These are phyloP conservation scores for Valencia hispanica DNA, from an alignment of 2,797 vertebrate species.

Conservation along the genomic window DNA sequence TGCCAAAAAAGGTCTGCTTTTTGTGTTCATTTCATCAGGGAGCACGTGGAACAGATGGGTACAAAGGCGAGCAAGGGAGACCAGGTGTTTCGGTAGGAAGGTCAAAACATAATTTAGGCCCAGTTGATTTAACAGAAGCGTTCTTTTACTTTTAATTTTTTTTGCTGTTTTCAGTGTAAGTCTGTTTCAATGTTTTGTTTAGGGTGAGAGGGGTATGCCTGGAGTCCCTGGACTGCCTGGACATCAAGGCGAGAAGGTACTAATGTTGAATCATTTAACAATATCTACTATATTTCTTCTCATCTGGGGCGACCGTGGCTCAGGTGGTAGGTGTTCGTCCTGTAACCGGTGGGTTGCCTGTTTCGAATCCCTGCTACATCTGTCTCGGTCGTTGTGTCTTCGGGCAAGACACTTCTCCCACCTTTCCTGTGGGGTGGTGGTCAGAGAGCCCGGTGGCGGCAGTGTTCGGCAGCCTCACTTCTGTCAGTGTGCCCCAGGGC, in stretches of 20 bases:
- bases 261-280: slow-evolving; percentile 23
- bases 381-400: too few relatives aligned
- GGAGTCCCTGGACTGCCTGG: slow-evolving; percentile 89
- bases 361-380: too few relatives aligned
- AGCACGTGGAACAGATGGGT: slow-evolving; percentile 84
- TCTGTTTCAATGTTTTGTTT: slow-evolving; percentile 30
- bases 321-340: too few relatives aligned
- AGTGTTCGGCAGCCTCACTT: too few relatives aligned
- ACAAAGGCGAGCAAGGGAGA: slow-evolving; percentile 90
- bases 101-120: slow-evolving; percentile 41
- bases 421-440: too few relatives aligned
- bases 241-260: slow-evolving; percentile 90
- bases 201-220: slow-evolving; percentile 91
- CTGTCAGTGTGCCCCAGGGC: too few relatives aligned
- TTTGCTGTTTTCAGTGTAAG: slow-evolving; percentile 17
- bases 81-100: slow-evolving; percentile 87
- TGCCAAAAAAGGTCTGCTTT: background rate
- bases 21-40: slow-evolving; percentile 81
- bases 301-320: too few relatives aligned
- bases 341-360: too few relatives aligned
- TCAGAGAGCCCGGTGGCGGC: too few relatives aligned
- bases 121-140: background rate
- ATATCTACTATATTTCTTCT: background rate
- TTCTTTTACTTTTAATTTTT: background rate
- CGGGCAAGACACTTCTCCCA: too few relatives aligned